Base-by-base conservation (phyloP, 2,888 invertebrate species). In the Drosophila rubida region DNA sequence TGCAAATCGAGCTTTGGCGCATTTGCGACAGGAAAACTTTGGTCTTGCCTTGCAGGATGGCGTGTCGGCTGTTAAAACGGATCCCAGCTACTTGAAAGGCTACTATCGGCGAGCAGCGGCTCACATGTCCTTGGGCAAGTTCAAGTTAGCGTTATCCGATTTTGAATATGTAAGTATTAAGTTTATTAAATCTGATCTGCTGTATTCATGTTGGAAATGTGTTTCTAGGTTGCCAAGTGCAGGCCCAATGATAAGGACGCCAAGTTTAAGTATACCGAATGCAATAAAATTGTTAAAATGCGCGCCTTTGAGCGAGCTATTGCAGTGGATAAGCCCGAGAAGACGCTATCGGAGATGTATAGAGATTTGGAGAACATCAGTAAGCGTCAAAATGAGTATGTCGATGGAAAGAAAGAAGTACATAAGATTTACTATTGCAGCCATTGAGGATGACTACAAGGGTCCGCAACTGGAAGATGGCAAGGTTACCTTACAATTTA, bases 231-330 rank as follows among this genome's bases (percentile, higher is more conserved):
- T 77, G 95, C 95, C 75, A 98, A 97, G 94, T 96, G 96, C 61
- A 94, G 96, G 89, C 99, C 99, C 77, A 96, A 94, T 92, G 99
- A 99, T 92, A 96, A 96, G 90, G 99, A 99, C 93, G 99, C 99
- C 1, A 96, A 96, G 92, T 91, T 95, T 74, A 99, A 99, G 92
- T 98, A 94, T 91, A 95, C 94, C 50, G 99, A 99, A 93, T 99
- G 99, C 92, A 96, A 95, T 91, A 99, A 99, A 93, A 97, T 99
- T 89, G 96, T 99, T 7, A 97, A 96, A 91, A 96, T 96, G 93
- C 94, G 97, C 80, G 98, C 98, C 7, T 99, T 99, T 92, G 97
- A 98, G 91, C 97, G 97, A 91, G 99, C 99, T 9, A 99, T 99
- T 88, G 95, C 98, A 1, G 96, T 97, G 0, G 98, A 99, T 86